phyloP scores from a whole-genome alignment of 2,113 vertebrate genomes.

The Leucoraja erinaceus region DNA sequence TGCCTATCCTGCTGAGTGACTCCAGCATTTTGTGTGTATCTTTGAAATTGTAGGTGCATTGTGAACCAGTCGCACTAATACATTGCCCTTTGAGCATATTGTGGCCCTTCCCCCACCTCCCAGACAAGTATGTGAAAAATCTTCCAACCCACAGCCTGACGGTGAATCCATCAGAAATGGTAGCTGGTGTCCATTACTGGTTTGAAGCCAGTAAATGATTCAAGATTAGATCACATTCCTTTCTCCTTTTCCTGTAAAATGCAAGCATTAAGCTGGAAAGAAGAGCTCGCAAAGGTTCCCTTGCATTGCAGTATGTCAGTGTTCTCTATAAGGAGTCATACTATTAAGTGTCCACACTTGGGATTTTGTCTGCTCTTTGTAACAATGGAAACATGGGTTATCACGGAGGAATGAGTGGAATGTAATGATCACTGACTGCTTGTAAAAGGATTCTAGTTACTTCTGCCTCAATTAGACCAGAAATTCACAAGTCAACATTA shows the following conservation, averaged over 20 bases:
- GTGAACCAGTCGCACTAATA: not conserved
- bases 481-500: not conserved
- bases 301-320: not conserved
- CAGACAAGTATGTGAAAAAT: not conserved
- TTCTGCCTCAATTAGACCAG: not conserved
- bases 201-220: not conserved
- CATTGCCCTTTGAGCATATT: not conserved
- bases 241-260: not conserved
- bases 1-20: too few species aligned
- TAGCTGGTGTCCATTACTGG: not conserved
- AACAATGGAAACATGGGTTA: not conserved
- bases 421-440: not conserved
- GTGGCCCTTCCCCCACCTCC: not conserved
- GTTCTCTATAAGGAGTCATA: not conserved
- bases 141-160: not conserved
- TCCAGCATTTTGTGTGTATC: too few species aligned
- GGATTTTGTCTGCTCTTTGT: not conserved
- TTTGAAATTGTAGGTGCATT: not conserved
- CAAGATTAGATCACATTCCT: not conserved
- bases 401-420: not conserved
- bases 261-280: not conserved
- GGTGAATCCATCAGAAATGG: not conserved
- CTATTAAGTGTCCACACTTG: not conserved
- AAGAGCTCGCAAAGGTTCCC: too few species aligned
- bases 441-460: not conserved